These are phyloP conservation scores for Ectemnius continuus DNA, from an alignment of 2,888 invertebrate species.

Conservation along the genomic window DNA sequence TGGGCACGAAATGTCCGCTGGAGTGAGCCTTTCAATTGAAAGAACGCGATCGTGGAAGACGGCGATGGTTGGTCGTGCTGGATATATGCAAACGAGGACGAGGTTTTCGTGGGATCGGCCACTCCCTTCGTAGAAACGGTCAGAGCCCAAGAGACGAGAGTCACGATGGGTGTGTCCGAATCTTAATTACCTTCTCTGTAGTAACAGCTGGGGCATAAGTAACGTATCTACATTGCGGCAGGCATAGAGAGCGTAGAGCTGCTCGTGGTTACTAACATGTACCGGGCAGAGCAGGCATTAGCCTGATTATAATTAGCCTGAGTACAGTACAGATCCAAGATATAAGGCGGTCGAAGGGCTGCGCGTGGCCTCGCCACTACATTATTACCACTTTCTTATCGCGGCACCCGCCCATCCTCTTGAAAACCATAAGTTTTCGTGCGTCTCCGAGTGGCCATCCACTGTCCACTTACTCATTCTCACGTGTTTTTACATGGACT, in stretches of 20 bases:
- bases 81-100: constrained; percentile 71
- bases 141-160: constrained; percentile 75
- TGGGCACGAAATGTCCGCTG: constrained; percentile 18
- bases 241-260: constrained; percentile 59
- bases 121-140: constrained; percentile 73
- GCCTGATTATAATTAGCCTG: constrained; percentile 78
- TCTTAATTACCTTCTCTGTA: constrained; percentile 76
- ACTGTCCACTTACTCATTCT: background rate
- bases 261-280: constrained; percentile 53
- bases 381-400: constrained; percentile 64
- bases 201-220: constrained; percentile 69
- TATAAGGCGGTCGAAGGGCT: constrained; percentile 68
- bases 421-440: constrained; percentile 48
- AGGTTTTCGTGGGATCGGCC: constrained; percentile 69
- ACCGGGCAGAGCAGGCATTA: constrained; percentile 72
- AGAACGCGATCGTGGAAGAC: constrained; percentile 50
- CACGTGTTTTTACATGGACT: background rate
- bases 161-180: constrained; percentile 77
- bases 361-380: constrained; percentile 48
- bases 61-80: constrained; percentile 40
- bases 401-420: constrained; percentile 42
- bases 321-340: constrained; percentile 76
- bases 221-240: constrained; percentile 63
- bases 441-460: background rate
- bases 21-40: constrained; percentile 10